phyloP scores from a whole-genome alignment of 2,113 vertebrate species.

The Tragelaphus strepsiceros region DNA sequence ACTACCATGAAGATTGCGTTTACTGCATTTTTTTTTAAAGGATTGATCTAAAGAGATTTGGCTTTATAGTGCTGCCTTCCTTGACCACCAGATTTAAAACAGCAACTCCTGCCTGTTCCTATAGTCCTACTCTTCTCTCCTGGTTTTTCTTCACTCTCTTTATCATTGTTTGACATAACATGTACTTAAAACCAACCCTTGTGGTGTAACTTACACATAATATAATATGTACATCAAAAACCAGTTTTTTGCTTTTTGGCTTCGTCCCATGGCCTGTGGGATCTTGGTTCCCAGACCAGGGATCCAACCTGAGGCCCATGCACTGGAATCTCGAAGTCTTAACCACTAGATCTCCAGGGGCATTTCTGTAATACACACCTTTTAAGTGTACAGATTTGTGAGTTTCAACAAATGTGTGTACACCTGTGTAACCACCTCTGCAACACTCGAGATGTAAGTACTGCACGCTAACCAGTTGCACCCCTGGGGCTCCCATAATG shows the following conservation, averaged over 20 bases:
- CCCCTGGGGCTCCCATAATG: neutral
- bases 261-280: neutral
- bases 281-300: neutral
- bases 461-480: accelerated
- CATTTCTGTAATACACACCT: neutral
- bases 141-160: neutral
- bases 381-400: neutral
- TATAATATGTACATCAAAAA: neutral
- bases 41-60: neutral
- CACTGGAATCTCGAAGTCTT: neutral
- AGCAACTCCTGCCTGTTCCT: neutral
- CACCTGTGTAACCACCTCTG: neutral
- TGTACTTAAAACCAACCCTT: neutral
- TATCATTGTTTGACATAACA: neutral
- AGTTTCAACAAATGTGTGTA: neutral
- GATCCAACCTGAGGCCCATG: neutral
- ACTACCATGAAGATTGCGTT: neutral
- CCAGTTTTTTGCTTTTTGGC: neutral
- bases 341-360: neutral
- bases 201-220: neutral
- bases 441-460: neutral
- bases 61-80: neutral
- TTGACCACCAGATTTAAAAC: neutral
- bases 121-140: neutral
- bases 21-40: neutral